phyloP scores from a whole-genome alignment of 2,113 vertebrate genomes.

The Prolemur simus region DNA sequence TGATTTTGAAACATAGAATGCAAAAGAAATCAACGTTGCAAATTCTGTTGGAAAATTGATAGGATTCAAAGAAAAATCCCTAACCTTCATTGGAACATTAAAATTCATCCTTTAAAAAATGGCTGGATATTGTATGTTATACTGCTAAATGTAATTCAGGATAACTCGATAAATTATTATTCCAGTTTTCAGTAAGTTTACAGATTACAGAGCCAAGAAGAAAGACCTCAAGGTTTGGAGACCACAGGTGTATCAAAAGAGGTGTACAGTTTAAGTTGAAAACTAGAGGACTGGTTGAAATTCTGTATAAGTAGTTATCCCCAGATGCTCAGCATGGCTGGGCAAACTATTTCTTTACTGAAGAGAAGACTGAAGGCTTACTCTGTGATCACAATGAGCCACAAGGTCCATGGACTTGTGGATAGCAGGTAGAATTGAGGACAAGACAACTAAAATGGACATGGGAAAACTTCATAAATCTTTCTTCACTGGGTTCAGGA shows the following conservation, averaged over 20 bases:
- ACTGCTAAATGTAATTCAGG: neutral
- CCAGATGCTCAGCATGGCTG: neutral
- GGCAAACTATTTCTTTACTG: neutral
- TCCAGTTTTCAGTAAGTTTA: neutral
- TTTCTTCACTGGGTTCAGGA: neutral
- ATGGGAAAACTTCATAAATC: neutral
- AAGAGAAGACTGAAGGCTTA: neutral
- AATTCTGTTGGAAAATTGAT: neutral
- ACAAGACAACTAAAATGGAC: neutral
- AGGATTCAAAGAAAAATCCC: neutral
- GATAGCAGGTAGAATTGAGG: neutral
- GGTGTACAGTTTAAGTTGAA: neutral
- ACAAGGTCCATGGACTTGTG: neutral
- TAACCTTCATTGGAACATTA: neutral
- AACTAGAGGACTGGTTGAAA: neutral
- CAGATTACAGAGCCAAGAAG: neutral
- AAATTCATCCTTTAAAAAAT: neutral
- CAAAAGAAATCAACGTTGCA: neutral
- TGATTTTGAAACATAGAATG: neutral
- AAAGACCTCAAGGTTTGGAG: neutral
- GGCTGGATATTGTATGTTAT: neutral
- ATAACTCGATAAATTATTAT: neutral
- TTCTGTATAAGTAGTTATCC: neutral
- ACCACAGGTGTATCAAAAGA: neutral
- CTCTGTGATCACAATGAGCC: neutral